These are phyloP conservation scores for Eulacestoma nigropectus DNA, from an alignment of 2,113 vertebrate species.

Conservation along the genomic window DNA sequence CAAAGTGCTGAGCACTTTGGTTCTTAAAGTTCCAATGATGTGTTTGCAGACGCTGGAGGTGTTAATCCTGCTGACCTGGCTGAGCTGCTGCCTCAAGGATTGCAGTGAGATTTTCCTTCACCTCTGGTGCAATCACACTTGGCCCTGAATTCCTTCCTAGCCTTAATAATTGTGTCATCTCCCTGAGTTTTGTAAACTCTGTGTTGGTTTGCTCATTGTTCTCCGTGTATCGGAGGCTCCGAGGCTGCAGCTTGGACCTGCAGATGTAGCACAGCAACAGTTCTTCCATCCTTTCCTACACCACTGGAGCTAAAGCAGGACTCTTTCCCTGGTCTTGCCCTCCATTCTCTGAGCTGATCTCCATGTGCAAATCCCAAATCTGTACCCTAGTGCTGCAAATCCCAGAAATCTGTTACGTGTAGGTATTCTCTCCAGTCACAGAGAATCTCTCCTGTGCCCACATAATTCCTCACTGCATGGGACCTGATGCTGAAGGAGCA, in stretches of 20 bases:
- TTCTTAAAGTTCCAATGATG: background rate
- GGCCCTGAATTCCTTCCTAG: background rate
- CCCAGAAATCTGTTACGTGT: background rate
- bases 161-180: background rate
- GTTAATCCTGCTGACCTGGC: background rate
- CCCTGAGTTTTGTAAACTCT: background rate
- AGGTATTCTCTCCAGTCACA: background rate
- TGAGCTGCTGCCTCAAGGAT: background rate
- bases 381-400: background rate
- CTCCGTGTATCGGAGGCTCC: background rate
- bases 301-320: background rate
- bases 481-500: background rate
- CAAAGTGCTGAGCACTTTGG: background rate
- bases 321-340: background rate
- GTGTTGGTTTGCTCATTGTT: background rate
- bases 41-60: background rate
- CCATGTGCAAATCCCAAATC: background rate
- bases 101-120: background rate
- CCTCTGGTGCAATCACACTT: background rate
- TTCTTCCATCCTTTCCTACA: background rate
- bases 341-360: background rate
- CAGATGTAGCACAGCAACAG: background rate
- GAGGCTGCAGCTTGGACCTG: background rate
- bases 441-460: background rate
- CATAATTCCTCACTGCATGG: fast-evolving